Percentiles rank a stretch among this genome's conserved stretches.
Evolutionary conservation across 2,888 invertebrate species (phyloP).

Genomic region (Orthonevra nobilis): DNA sequence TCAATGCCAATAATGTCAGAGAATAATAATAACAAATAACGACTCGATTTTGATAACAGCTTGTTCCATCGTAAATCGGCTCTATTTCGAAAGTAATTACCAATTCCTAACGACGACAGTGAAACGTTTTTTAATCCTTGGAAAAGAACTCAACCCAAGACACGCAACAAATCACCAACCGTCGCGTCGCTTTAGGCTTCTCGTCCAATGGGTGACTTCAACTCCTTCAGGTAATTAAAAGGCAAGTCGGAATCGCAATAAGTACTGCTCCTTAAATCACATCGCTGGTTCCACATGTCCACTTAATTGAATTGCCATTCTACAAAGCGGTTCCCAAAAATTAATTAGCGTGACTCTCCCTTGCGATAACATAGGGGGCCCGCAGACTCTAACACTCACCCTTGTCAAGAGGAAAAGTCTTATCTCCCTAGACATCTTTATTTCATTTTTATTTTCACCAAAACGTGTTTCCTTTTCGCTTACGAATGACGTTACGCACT

Average conservation of each 20-base stretch:
- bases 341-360: background rate
- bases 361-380: background rate
- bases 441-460: slow-evolving; percentile 17
- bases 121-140: no score
- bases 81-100: background rate
- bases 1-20: no score
- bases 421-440: slow-evolving; percentile 23
- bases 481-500: background rate
- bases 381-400: background rate
- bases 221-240: background rate
- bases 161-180: background rate
- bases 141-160: background rate
- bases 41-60: no score
- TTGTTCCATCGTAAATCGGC: slow-evolving; percentile 23
- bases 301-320: slow-evolving; percentile 17
- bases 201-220: no score
- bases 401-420: no score
- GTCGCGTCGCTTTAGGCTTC: no score
- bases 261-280: no score
- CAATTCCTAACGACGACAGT: no score
- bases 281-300: slow-evolving; percentile 14
- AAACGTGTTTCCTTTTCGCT: background rate
- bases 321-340: background rate
- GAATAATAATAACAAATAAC: no score
- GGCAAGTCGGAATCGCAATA: background rate